A percentile compares a stretch with the other conserved stretches of the same genome.
Conservation (phyloP, 2,888 invertebrate genomes). For the Teinopalpus imperialis region DNA sequence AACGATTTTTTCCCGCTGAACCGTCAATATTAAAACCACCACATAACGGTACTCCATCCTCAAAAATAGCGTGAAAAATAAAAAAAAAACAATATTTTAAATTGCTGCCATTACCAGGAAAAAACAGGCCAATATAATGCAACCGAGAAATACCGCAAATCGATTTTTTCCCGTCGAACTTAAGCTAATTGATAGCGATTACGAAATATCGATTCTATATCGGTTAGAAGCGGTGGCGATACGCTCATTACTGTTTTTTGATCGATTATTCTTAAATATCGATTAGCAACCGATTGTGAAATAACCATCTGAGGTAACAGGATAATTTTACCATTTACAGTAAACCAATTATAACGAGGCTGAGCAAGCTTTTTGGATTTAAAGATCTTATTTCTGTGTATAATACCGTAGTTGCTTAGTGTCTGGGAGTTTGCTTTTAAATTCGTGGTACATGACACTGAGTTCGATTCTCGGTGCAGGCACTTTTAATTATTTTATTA, state of each 20-base stretch:
- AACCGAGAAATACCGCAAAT: slow-evolving; percentile 40
- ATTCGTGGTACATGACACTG: too few relatives aligned
- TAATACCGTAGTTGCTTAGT: too few relatives aligned
- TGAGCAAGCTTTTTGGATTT: background rate
- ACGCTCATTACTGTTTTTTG: slow-evolving; percentile 38
- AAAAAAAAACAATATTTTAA: slow-evolving; percentile 19
- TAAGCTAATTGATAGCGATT: slow-evolving; percentile 61
- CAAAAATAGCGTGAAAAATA: slow-evolving; percentile 15
- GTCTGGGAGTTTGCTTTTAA: too few relatives aligned
- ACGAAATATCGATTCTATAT: slow-evolving; percentile 46
- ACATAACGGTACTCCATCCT: background rate
- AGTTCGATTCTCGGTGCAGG: too few relatives aligned
- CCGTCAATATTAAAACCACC: background rate
- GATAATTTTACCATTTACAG: slow-evolving; percentile 3
- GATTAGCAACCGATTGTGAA: slow-evolving; percentile 25
- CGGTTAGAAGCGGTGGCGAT: slow-evolving; percentile 43
- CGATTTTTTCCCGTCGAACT: slow-evolving; percentile 48
- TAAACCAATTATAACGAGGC: background rate
- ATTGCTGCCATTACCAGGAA: slow-evolving; percentile 28
- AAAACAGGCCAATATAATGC: slow-evolving; percentile 31
- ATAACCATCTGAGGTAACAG: background rate
- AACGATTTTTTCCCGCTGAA: background rate
- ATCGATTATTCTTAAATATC: slow-evolving; percentile 30
- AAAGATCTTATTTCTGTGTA: background rate
- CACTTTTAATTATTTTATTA: too few relatives aligned